Evolutionary conservation across 2,113 vertebrate species (phyloP), one percentile per base, ranked within the genome.

Genomic region (Thymallus thymallus): DNA sequence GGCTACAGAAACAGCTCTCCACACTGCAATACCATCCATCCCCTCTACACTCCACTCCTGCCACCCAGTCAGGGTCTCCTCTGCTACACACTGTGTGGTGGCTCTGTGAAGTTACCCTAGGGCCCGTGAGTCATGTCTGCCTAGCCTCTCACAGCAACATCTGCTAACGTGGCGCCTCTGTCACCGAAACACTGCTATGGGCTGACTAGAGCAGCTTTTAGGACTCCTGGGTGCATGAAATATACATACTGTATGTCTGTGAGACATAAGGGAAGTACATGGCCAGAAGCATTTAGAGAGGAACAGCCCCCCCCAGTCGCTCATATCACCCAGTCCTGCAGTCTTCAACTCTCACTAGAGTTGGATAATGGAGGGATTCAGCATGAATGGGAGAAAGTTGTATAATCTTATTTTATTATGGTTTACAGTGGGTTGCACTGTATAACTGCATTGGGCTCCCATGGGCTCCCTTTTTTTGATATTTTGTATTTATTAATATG

Each of bases 181-280:
- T 41, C 35, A 41, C 35, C 10, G 35, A 41, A 41, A 41, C 9
- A 0, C 35, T 29, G 26, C 24, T 24, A 18, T 18, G 6, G 63
- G 29, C 26, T 29, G 63, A 65, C 23, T 9, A 6, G 29, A 30
- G 23, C 14, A 6, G 29, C 16, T 16, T 16, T 29, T 24, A 65
- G 29, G 13, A 10, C 56, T 60, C 56, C 18, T n/a, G n/a, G 56
- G 56, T 60, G 56, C 56, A n/a, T 60, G 18, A 60, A 60, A 22
- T 60, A 60, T 60, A 60, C n/a, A 60, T 22, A n/a, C n/a, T n/a
- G n/a, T n/a, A n/a, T 22, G 56, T n/a, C n/a, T 60, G 56, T 60
- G 56, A 60, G 56, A 60, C 56, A 22, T 60, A 3, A 51, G 48
- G 48, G 48, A 51, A 51, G 48, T 51, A 51, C 48, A 51, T 51